Conservation (phyloP, 2,113 vertebrate species). For the Hemiscyllium ocellatum region DNA sequence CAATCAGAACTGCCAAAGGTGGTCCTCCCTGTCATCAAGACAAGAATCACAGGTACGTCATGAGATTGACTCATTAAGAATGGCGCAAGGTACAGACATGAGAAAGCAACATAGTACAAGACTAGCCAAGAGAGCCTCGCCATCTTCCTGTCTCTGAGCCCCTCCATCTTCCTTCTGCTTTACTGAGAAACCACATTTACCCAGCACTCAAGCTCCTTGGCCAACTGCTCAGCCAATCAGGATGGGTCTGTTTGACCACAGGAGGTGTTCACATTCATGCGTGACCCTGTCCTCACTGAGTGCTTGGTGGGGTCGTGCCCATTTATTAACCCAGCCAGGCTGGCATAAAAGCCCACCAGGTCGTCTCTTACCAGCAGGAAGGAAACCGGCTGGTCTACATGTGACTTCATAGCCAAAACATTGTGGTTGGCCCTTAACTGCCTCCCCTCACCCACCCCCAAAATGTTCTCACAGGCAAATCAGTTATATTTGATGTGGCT, state of each 20-base stretch:
- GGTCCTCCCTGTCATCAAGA: conserved; percentile 65
- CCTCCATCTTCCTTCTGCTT: neutral
- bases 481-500: neutral
- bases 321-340: neutral
- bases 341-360: no score
- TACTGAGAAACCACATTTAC: neutral
- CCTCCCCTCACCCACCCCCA: no score
- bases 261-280: neutral
- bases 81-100: no score
- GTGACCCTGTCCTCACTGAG: neutral
- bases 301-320: neutral
- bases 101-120: no score
- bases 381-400: neutral
- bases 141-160: neutral
- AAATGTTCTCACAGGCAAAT: neutral
- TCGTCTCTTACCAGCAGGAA: neutral
- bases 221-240: neutral
- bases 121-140: neutral
- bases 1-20: conserved; percentile 63
- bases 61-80: neutral
- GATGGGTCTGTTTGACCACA: neutral
- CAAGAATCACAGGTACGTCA: neutral
- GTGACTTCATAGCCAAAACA: neutral
- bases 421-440: neutral
- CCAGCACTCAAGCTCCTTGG: neutral